phyloP scores from a whole-genome alignment of 2,113 vertebrate genomes.

The Bos javanicus region DNA sequence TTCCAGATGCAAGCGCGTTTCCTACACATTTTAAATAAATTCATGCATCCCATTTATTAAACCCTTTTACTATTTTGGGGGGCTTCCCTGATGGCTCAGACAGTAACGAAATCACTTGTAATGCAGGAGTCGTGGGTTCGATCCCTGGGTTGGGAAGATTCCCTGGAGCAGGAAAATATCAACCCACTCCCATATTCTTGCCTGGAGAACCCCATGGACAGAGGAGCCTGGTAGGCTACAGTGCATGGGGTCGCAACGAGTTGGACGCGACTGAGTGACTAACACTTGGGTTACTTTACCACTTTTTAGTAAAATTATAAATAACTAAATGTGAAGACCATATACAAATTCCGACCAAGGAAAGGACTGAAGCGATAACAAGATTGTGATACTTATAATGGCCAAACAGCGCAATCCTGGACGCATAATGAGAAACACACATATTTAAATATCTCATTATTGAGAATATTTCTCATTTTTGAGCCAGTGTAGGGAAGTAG shows the following conservation, averaged over 20 bases:
- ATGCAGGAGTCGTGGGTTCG: neutral
- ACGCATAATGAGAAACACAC: rapidly evolving
- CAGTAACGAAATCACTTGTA: neutral
- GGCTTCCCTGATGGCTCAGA: neutral
- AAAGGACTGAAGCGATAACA: neutral
- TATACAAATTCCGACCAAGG: neutral
- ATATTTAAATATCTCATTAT: neutral
- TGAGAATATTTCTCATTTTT: neutral
- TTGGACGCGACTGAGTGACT: neutral
- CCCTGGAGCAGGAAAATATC: neutral
- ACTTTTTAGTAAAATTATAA: neutral
- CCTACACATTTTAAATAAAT: neutral
- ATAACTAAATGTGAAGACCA: neutral
- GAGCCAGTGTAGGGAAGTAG: neutral
- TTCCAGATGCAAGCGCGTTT: neutral
- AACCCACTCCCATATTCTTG: neutral
- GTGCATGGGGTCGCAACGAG: neutral
- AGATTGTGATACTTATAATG: too few relatives aligned
- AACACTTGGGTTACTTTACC: neutral
- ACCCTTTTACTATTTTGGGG: neutral
- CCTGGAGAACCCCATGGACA: neutral
- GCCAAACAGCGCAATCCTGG: rapidly evolving
- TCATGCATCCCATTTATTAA: neutral
- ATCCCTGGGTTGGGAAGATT: neutral
- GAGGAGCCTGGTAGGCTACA: neutral